Base-by-base conservation (phyloP, 2,888 invertebrate species). In the Dioctria linearis region DNA sequence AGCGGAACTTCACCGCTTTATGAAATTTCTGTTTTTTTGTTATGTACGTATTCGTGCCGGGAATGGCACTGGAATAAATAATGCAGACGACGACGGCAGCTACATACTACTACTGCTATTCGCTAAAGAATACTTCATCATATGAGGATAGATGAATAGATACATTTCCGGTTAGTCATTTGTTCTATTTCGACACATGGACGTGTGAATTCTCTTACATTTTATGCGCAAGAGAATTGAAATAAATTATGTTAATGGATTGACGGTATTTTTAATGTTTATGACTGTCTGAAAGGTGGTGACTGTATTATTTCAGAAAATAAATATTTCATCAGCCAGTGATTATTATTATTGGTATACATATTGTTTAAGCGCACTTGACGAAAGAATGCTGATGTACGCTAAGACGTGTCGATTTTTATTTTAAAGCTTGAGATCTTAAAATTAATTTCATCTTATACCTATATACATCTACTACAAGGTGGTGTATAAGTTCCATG, bases 131-230 rank as follows among this genome's bases (percentile, higher is more conserved):
- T 42, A 13, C 39, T 54, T 54, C 3, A 25, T 57, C 42, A n/a
- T 40, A 57, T 40, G 73, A 73, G n/a, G 40, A 73, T 57, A 59
- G 57, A 73, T 73, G 73, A 73, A 59, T 59, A 43, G 59, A 39
- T 59, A 42, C 73, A 73, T 42, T 73, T 73, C 73, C 73, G 73
- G 73, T 57, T 73, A 73, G 73, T 73, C 73, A 73, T 59, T 42
- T 73, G 57, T 73, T 73, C 73, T 42, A 73, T 57, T 73, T 73
- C 73, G 73, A 59, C 73, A 73, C 73, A 9, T 13, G 39, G 42
- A 59, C 73, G 59, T 73, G 59, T 42, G 73, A 73, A 59, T 25
- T 73, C 43, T 59, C 43, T 54, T 42, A 51, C 39, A 51, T 51
- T 54, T 39, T 49, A 51, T 37, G 69, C 54, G n/a, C 54, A 54